Evolutionary conservation across 2,888 invertebrate genomes (phyloP), one percentile per base, ranked within the genome.

Genomic region (Cataglyphis rosenhaueri): DNA sequence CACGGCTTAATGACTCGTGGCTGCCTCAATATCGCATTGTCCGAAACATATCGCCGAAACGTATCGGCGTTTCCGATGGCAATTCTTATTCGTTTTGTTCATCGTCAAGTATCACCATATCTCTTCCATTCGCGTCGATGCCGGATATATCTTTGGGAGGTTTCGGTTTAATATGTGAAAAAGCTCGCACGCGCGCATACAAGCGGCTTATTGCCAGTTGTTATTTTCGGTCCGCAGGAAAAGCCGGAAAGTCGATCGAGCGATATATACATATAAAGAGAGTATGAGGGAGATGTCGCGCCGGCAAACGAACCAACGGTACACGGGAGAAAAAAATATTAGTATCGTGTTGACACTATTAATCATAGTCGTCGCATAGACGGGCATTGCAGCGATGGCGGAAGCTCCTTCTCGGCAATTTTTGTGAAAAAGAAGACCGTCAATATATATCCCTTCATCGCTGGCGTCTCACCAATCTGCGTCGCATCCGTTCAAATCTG

Each of bases 191-290:
- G 74, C 29, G 81, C 85, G 86, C 87, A 85, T 89, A 88, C 90
- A 90, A 66, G 75, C 89, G 91, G 93, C 91, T 93, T 93, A 92
- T 93, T 93, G 93, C 92, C 91, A 92, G 91, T 92, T 92, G 71
- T 71, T 73, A 73, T 73, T 73, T 73, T 73, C 66, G 74, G 48
- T 21, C 21, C n/a, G 32, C 25, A 48, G 74, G 32, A 48, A 75
- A 76, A 55, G 55, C 76, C 68, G 29, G 41, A 66, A 75, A 75
- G 66, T 64, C 48, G 68, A 65, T 66, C 65, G 32, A 65, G 66
- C 66, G 65, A 65, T 32, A 71, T 38, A 57, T 71, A 10, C 29
- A 29, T 29, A 29, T 29, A 29, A 29, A 29, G 57, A 10, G 25
- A 12, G 1, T 25, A 65, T 61, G 15, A 10, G 65, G 6, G 44